Evolutionary conservation across 2,888 invertebrate species (phyloP).

Genomic region (Patella depressa): DNA sequence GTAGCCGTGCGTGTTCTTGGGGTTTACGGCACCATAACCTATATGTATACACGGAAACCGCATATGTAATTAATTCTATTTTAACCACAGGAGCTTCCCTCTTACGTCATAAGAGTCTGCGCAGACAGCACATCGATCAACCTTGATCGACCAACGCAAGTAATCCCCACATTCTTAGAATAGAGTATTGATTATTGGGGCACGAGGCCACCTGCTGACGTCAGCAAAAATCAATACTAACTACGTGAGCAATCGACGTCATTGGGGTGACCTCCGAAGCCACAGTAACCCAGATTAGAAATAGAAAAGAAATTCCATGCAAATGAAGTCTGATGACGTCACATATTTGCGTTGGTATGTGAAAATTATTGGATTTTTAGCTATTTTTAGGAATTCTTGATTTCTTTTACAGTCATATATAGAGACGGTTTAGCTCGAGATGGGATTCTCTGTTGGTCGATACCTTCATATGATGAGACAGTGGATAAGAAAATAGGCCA

Average conservation of each 20-base stretch:
- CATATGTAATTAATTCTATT: not conserved
- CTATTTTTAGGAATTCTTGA: not conserved
- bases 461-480: too few relatives aligned
- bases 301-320: constrained; percentile 10
- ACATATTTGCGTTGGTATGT: not conserved
- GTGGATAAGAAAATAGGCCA: too few relatives aligned
- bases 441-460: not conserved
- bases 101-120: not conserved
- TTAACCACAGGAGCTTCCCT: not conserved
- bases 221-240: constrained; percentile 10
- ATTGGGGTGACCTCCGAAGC: not conserved
- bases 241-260: constrained; percentile 4
- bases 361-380: constrained; percentile 1
- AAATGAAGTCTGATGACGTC: constrained; percentile 2
- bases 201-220: constrained; percentile 23
- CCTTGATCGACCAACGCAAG: not conserved
- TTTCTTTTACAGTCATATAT: not conserved
- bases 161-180: too few relatives aligned
- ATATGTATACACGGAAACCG: too few relatives aligned
- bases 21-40: not conserved
- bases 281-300: not conserved
- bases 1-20: not conserved
- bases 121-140: not conserved
- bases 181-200: constrained; percentile 18
- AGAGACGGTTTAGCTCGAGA: not conserved